A percentile compares a stretch with the other conserved stretches of the same genome.
phyloP scores from a whole-genome alignment of 2,113 vertebrate species.

The Rhipidura dahli region DNA sequence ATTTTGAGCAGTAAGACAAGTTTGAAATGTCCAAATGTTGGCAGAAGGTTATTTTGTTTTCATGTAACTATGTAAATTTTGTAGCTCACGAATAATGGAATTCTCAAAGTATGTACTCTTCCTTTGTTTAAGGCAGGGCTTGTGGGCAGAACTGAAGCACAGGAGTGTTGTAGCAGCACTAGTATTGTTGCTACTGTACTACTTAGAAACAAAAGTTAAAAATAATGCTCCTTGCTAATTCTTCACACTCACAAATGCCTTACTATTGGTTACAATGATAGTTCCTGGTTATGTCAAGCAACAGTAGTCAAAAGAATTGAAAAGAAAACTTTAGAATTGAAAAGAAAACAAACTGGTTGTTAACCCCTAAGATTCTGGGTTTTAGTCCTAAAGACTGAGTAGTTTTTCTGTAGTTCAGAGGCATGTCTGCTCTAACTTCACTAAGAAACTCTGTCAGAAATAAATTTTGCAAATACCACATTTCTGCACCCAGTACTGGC shows the following conservation, averaged over 20 bases:
- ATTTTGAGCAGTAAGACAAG: background rate
- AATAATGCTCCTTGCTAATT: background rate
- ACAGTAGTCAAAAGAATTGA: background rate
- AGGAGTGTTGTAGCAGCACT: background rate
- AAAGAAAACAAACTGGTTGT: background rate
- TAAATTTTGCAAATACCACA: background rate
- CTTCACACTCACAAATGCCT: background rate
- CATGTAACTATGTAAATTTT: background rate
- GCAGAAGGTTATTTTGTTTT: background rate
- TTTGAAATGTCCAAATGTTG: background rate
- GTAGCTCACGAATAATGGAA: background rate
- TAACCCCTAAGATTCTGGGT: background rate
- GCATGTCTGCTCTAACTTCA: background rate
- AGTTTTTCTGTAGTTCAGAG: background rate
- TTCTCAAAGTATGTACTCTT: background rate
- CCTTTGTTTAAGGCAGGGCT: background rate
- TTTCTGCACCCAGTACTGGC: background rate
- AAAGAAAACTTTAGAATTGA: background rate
- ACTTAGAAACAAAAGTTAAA: background rate
- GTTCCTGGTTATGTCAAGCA: background rate
- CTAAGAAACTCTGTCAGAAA: background rate
- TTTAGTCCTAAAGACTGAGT: background rate
- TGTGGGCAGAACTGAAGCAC: background rate
- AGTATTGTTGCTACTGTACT: background rate
- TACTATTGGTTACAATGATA: background rate